These are phyloP conservation scores for Mola mola DNA, from an alignment of 2,113 vertebrate genomes.

Conservation along the genomic window DNA sequence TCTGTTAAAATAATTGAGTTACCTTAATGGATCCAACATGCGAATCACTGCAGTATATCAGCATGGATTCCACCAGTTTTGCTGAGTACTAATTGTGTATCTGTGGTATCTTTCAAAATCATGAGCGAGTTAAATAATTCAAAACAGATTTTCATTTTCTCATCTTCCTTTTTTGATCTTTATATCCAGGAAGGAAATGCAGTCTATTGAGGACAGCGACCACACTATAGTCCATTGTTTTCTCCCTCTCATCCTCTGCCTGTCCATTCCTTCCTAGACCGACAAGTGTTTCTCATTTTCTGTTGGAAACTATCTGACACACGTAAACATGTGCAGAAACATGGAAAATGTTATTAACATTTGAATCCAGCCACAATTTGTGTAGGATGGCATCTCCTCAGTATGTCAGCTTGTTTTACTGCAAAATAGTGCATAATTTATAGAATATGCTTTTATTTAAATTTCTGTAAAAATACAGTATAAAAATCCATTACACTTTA, in stretches of 20 bases:
- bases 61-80: too few species aligned
- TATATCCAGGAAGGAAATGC: constrained; percentile 2
- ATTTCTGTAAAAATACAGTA: too few species aligned
- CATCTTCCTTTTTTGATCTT: constrained; percentile 11
- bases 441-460: too few species aligned
- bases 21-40: not conserved
- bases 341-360: not conserved
- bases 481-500: too few species aligned
- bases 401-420: not conserved
- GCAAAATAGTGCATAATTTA: constrained; percentile 1
- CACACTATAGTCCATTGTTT: constrained; percentile 31
- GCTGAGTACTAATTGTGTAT: not conserved
- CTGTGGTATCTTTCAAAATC: constrained; percentile 10
- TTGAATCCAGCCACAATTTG: not conserved
- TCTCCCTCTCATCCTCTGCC: constrained; percentile 19
- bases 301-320: not conserved
- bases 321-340: not conserved
- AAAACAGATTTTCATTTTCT: constrained; percentile 33
- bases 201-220: constrained; percentile 15
- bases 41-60: too few species aligned
- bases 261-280: constrained; percentile 10
- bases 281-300: constrained; percentile 44
- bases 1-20: constrained; percentile 21
- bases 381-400: not conserved
- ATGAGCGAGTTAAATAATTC: constrained; percentile 18